Base-by-base conservation (phyloP, 2,888 invertebrate species). In the Luperina testacea region DNA sequence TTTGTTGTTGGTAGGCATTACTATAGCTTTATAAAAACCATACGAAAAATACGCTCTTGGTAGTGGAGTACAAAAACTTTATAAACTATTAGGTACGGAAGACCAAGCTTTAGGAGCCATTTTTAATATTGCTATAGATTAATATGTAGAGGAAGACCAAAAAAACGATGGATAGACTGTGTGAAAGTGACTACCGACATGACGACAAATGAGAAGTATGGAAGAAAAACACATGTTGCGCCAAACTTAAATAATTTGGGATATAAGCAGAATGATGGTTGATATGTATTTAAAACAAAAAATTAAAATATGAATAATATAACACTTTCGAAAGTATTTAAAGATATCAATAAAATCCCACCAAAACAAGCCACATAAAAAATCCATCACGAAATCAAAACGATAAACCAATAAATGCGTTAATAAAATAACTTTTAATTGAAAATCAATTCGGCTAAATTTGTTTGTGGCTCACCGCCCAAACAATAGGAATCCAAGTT, bases 401-500 rank as follows among this genome's bases (percentile, higher is more conserved):
- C 17, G 32, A 38, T 63, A 64, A 24, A 45, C 63, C 27, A 67
- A 69, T 57, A 72, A 51, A 75, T 45, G 9, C 11, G n/a, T 59
- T 68, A 69, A 75, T 70, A 74, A 84, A 78, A 70, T 64, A 81
- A 82, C 59, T 79, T 77, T 76, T 71, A 68, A 88, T 74, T 77
- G 51, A 79, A 81, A 86, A 84, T 68, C 75, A 64, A 75, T 86
- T 67, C 63, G 32, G n/a, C 53, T 67, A 78, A 82, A 88, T 53
- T 88, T 78, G 59, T 82, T 89, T 84, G 70, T 42, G 69, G 82
- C 45, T 65, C 20, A 75, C 65, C 76, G 69, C 45, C 8, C 57
- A 77, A 75, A 82, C 79, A 88, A 87, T 78, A 69, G 73, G 15
- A 78, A 84, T 77, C 59, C 68, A 75, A 80, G 73, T 83, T 80